Conservation (phyloP, 2,888 invertebrate genomes). For the Drosophila sordidula region DNA sequence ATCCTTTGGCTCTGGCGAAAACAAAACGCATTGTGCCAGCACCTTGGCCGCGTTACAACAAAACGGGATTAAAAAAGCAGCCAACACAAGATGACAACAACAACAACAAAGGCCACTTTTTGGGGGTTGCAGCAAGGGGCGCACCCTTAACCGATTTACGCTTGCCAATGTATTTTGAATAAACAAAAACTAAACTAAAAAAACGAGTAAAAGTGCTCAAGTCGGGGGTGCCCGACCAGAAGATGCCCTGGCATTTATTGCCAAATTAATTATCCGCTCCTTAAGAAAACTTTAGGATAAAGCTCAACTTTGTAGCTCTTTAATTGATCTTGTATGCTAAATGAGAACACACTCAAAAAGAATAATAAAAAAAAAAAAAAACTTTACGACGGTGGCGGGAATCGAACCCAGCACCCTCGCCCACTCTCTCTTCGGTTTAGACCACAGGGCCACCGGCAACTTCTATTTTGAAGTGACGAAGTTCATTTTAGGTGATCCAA, state of each 20-base stretch:
- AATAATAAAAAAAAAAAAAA: too few species aligned
- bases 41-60: conserved; percentile 59
- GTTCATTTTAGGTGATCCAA: too few species aligned
- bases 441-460: too few species aligned
- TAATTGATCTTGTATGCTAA: too few species aligned
- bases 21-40: conserved; percentile 27
- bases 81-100: conserved; percentile 61
- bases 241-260: neutral
- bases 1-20: conserved; percentile 45
- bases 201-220: neutral
- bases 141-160: conserved; percentile 49
- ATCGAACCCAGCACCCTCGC: too few species aligned
- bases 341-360: too few species aligned
- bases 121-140: conserved; percentile 36
- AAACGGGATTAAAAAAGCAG: conserved; percentile 65
- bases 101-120: conserved; percentile 29
- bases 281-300: too few species aligned
- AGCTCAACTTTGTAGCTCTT: too few species aligned
- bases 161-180: conserved; percentile 29
- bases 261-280: too few species aligned
- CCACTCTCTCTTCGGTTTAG: too few species aligned
- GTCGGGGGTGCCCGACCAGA: neutral
- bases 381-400: too few species aligned
- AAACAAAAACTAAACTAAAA: conserved; percentile 40
- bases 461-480: too few species aligned